Conservation (phyloP, 2,797 vertebrate species). For the Prunella strophiata region DNA sequence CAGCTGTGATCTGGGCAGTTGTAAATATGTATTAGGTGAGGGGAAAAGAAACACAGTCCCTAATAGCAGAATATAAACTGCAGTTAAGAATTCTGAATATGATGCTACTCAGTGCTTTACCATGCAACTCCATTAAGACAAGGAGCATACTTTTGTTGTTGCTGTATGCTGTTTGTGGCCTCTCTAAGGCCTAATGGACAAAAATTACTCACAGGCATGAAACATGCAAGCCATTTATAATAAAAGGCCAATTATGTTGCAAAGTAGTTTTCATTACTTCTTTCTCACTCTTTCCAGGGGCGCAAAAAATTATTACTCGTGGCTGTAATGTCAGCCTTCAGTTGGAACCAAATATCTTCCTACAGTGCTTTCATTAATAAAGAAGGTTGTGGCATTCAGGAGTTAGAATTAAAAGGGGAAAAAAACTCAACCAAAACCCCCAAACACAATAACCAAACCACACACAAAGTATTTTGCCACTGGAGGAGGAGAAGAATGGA, state of each 20-base stretch:
- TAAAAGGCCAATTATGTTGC: background rate
- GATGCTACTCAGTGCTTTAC: background rate
- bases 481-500: background rate
- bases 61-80: background rate
- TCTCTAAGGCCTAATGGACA: background rate
- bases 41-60: background rate
- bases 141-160: background rate
- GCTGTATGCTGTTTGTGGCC: background rate
- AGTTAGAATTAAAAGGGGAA: background rate
- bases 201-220: background rate
- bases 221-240: background rate
- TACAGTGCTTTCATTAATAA: background rate
- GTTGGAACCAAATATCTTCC: background rate
- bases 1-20: background rate
- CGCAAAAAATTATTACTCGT: background rate
- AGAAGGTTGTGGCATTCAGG: background rate
- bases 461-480: background rate
- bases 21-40: background rate
- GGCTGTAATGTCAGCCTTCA: background rate
- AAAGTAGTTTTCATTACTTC: background rate
- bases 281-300: background rate
- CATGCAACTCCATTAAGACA: background rate
- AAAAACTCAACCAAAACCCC: background rate
- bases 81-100: background rate
- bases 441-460: background rate